phyloP scores from a whole-genome alignment of 2,888 invertebrate species.

The Leptopilina myrica region DNA sequence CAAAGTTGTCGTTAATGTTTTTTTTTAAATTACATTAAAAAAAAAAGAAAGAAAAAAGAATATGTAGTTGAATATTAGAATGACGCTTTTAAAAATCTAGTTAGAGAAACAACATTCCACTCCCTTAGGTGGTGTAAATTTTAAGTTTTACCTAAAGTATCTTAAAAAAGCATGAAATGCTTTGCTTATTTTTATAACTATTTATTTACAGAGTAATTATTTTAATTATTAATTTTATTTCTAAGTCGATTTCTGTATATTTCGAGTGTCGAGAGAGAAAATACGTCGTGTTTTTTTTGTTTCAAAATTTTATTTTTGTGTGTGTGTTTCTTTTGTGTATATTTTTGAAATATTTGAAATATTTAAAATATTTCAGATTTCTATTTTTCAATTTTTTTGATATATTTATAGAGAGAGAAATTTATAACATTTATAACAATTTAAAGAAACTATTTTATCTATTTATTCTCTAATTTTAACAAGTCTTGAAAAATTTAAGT shows the following conservation, averaged over 20 bases:
- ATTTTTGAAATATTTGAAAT: too few species aligned
- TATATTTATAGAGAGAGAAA: neutral
- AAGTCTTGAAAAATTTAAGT: neutral
- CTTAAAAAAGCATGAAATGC: conserved; percentile 70
- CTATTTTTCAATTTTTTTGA: neutral
- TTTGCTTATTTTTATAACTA: conserved; percentile 75
- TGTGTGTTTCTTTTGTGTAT: neutral
- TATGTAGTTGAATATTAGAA: conserved; percentile 69
- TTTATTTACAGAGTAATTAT: conserved; percentile 72
- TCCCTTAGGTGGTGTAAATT: conserved; percentile 71
- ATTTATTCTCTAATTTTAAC: neutral
- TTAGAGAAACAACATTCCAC: conserved; percentile 73
- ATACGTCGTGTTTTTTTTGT: neutral
- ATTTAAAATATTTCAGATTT: neutral
- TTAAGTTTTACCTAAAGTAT: conserved; percentile 70
- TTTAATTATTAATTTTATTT: conserved; percentile 50
- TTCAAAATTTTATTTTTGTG: neutral
- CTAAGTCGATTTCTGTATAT: neutral
- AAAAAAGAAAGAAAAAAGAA: conserved; percentile 38
- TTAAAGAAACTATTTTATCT: neutral
- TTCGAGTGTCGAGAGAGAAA: conserved; percentile 31
- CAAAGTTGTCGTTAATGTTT: conserved; percentile 67
- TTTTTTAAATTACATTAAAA: conserved; percentile 57
- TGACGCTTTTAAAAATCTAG: conserved; percentile 71
- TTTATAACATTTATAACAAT: neutral